phyloP scores from a whole-genome alignment of 37 sponge, comb jelly and placozoan species.

The Crambe crambe region DNA sequence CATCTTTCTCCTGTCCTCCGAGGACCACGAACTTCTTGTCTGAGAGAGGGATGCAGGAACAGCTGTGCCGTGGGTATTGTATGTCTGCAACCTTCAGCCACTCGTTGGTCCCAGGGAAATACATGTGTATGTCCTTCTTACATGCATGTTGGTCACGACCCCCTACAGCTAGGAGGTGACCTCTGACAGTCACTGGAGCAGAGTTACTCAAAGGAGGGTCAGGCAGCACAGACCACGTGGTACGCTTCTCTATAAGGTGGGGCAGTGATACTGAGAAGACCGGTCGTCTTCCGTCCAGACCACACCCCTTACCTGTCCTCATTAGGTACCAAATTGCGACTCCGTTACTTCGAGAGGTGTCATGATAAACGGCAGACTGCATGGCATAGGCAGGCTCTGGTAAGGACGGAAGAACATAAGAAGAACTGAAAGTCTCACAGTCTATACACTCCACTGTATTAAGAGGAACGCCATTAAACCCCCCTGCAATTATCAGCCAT shows the following conservation, averaged over 20 bases:
- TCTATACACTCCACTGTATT: constrained; percentile 25
- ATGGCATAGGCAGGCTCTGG: constrained; percentile 32
- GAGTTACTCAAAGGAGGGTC: constrained; percentile 20
- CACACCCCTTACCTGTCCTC: constrained; percentile 4
- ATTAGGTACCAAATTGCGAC: constrained; percentile 39
- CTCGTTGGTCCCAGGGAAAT: constrained; percentile 52
- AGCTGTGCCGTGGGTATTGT: constrained; percentile 26
- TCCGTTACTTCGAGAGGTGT: neutral
- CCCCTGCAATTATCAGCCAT: constrained; percentile 49
- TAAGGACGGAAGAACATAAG: constrained; percentile 7
- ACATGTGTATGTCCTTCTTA: constrained; percentile 39
- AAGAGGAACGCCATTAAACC: constrained; percentile 13
- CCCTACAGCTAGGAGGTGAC: constrained; percentile 37
- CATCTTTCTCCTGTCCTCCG: constrained; percentile 17
- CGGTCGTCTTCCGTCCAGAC: neutral
- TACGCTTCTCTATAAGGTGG: constrained; percentile 3
- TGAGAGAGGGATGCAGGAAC: constrained; percentile 14
- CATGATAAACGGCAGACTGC: neutral
- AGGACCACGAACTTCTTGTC: constrained; percentile 26
- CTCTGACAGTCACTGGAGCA: constrained; percentile 25
- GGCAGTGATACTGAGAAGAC: constrained; percentile 25
- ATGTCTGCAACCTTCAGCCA: constrained; percentile 44
- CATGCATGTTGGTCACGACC: constrained; percentile 19
- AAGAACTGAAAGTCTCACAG: neutral
- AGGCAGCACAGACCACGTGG: constrained; percentile 27